Evolutionary conservation across 1,140 invertebrate species (phyloP).

Genomic region (Thalassaphorura encarpata): DNA sequence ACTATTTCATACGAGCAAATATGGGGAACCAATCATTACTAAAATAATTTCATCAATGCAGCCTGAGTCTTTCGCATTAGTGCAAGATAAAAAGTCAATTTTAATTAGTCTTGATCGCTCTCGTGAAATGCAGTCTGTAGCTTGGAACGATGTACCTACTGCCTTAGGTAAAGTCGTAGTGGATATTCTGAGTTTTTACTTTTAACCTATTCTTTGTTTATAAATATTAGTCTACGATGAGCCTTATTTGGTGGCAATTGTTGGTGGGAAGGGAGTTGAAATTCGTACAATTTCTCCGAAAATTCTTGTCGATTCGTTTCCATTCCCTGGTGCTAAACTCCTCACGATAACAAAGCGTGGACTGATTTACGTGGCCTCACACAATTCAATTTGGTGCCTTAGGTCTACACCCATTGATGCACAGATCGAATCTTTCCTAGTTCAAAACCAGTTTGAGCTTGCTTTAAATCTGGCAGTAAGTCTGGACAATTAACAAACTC

Average conservation of each 20-base stretch:
- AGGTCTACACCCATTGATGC: slow-evolving; percentile 61
- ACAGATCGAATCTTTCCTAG: slow-evolving; percentile 70
- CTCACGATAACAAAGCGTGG: slow-evolving; percentile 49
- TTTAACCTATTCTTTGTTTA: slow-evolving; percentile 8
- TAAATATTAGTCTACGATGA: slow-evolving; percentile 69
- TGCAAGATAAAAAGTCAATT: slow-evolving; percentile 72
- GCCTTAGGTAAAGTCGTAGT: slow-evolving; percentile 48
- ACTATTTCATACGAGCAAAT: slow-evolving; percentile 73
- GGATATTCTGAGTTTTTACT: slow-evolving; percentile 33
- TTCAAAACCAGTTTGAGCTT: slow-evolving; percentile 84
- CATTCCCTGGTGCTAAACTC: slow-evolving; percentile 31
- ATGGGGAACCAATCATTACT: slow-evolving; percentile 69
- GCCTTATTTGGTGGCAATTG: slow-evolving; percentile 75
- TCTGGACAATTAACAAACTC: slow-evolving; percentile 23
- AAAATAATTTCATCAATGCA: slow-evolving; percentile 58
- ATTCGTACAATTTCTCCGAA: slow-evolving; percentile 63
- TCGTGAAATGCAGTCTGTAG: slow-evolving; percentile 40
- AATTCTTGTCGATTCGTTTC: slow-evolving; percentile 64
- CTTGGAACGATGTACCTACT: slow-evolving; percentile 71
- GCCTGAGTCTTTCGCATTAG: slow-evolving; percentile 69
- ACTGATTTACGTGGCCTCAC: slow-evolving; percentile 72
- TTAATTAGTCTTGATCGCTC: slow-evolving; percentile 46
- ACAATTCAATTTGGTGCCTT: slow-evolving; percentile 77
- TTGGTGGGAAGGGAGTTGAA: slow-evolving; percentile 65
- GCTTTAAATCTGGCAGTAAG: slow-evolving; percentile 84